phyloP scores from a whole-genome alignment of 2,113 vertebrate genomes.

The Centrocercus urophasianus region DNA sequence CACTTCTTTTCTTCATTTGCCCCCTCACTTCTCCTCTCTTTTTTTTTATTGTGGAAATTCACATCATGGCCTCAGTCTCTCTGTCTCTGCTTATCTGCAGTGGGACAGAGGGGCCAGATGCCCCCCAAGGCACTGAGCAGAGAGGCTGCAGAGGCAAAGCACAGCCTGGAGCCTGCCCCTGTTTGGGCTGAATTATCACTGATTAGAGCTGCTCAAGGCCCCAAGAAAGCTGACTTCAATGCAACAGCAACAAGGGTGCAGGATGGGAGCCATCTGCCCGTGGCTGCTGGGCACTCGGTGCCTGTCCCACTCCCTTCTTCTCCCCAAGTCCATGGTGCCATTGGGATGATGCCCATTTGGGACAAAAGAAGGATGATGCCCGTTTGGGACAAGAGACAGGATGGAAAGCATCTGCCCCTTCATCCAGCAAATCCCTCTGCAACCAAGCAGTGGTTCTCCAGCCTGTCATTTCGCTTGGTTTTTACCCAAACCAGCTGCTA shows the following conservation, averaged over 20 bases:
- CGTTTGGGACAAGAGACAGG: not conserved
- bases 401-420: not conserved
- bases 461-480: not conserved
- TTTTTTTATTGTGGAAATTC: not conserved
- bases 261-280: fast-evolving
- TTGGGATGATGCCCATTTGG: not conserved
- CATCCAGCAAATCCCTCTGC: not conserved
- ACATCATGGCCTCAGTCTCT: not conserved
- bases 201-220: slow-evolving; percentile 38
- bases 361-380: not conserved
- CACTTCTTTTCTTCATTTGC: not conserved
- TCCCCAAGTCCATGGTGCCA: fast-evolving
- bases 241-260: not conserved
- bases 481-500: fast-evolving
- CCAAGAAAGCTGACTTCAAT: not conserved
- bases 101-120: not conserved
- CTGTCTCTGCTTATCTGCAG: not conserved
- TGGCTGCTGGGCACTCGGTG: fast-evolving
- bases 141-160: not conserved
- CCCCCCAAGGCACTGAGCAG: fast-evolving
- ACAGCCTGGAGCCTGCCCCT: not conserved
- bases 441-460: fast-evolving
- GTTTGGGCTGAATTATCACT: slow-evolving; percentile 28
- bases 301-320: not conserved
- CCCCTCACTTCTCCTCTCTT: no score